Percentiles rank a stretch among this genome's conserved stretches.
phyloP scores from a whole-genome alignment of 2,888 invertebrate species.

The Pollenia labialis region DNA sequence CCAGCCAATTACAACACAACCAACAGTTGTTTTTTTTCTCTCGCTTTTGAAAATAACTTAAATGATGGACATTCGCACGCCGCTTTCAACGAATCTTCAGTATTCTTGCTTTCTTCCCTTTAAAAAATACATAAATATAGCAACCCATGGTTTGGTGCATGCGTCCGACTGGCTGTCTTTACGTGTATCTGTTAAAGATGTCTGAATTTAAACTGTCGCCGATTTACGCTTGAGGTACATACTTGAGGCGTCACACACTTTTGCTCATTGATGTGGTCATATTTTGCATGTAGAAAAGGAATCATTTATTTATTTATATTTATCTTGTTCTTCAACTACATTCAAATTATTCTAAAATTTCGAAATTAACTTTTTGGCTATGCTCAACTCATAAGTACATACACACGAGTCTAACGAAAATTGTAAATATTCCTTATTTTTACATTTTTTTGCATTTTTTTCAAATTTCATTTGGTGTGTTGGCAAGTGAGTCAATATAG shows the following conservation, averaged over 20 bases:
- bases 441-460: neutral
- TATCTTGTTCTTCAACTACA: slow-evolving; percentile 33
- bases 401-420: slow-evolving; percentile 39
- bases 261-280: slow-evolving; percentile 71
- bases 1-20: slow-evolving; percentile 34
- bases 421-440: slow-evolving; percentile 55
- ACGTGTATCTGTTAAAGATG: slow-evolving; percentile 55
- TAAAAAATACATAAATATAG: neutral
- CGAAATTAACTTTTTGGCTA: slow-evolving; percentile 67
- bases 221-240: slow-evolving; percentile 72
- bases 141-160: slow-evolving; percentile 1
- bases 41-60: slow-evolving; percentile 30
- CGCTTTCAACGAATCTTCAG: neutral
- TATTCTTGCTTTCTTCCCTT: slow-evolving; percentile 7
- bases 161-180: slow-evolving; percentile 27
- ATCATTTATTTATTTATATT: slow-evolving; percentile 14
- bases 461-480: slow-evolving; percentile 31
- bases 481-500: slow-evolving; percentile 69
- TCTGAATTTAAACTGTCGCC: slow-evolving; percentile 70
- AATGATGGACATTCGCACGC: slow-evolving; percentile 48
- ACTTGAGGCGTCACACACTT: slow-evolving; percentile 71
- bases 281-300: neutral
- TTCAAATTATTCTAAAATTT: slow-evolving; percentile 57
- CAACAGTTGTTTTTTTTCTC: slow-evolving; percentile 23
- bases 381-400: neutral